These are phyloP conservation scores for Cordilura impudica DNA, from an alignment of 2,888 invertebrate genomes.

Conservation along the genomic window DNA sequence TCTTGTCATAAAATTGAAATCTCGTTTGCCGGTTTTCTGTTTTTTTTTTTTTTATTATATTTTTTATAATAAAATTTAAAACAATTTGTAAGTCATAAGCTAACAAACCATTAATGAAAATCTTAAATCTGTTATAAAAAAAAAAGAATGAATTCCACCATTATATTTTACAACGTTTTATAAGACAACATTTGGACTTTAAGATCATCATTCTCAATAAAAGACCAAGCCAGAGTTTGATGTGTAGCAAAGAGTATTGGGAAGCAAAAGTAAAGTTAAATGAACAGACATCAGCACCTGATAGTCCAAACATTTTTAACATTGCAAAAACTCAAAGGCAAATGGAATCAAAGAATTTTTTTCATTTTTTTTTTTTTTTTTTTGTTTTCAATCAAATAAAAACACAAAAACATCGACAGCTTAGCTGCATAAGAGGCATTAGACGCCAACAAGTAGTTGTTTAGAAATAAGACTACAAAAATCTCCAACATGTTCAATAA, in stretches of 20 bases:
- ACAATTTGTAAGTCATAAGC: slow-evolving; percentile 15
- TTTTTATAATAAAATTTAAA: not conserved
- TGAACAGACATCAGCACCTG: slow-evolving; percentile 76
- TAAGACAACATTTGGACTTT: slow-evolving; percentile 22
- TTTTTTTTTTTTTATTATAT: slow-evolving; percentile 22
- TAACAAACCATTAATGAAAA: slow-evolving; percentile 15
- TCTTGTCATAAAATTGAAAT: not conserved
- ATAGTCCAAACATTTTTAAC: slow-evolving; percentile 69
- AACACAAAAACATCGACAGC: slow-evolving; percentile 37
- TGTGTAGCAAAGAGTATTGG: slow-evolving; percentile 34
- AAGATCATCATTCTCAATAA: slow-evolving; percentile 32
- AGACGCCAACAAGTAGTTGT: slow-evolving; percentile 60
- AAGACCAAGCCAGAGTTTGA: slow-evolving; percentile 31
- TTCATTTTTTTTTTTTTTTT: too few species aligned
- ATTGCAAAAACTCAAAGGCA: slow-evolving; percentile 47
- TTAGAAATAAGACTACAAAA: slow-evolving; percentile 40
- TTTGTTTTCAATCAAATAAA: too few species aligned
- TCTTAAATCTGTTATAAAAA: not conserved
- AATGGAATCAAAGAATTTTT: slow-evolving; percentile 48
- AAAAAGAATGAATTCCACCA: not conserved
- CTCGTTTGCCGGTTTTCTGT: not conserved
- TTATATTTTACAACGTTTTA: not conserved
- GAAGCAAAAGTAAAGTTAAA: slow-evolving; percentile 58
- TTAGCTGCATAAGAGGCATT: slow-evolving; percentile 42
- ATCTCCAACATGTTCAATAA: slow-evolving; percentile 19